Conservation (phyloP, 2,797 vertebrate species). For the Apodemus agrarius region DNA sequence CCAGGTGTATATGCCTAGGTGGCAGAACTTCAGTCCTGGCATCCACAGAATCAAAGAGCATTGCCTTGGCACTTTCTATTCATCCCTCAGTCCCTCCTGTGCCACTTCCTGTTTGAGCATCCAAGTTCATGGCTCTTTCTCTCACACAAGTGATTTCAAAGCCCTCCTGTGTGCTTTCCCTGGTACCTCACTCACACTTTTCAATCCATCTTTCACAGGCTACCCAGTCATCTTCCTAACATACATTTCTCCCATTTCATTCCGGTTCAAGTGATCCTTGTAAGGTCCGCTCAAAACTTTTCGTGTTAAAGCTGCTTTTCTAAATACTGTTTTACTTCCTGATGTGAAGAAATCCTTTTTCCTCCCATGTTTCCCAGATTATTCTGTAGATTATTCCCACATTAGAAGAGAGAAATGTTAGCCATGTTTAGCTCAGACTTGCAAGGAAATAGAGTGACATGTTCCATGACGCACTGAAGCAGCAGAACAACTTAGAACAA, state of each 20-base stretch:
- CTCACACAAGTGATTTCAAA: not conserved
- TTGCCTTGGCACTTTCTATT: not conserved
- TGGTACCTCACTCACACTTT: not conserved
- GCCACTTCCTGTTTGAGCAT: not conserved
- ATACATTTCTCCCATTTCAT: not conserved
- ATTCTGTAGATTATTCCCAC: not conserved
- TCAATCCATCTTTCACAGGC: not conserved
- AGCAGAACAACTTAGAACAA: not conserved
- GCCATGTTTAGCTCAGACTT: not conserved
- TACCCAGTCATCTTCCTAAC: not conserved
- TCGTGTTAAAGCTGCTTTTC: not conserved
- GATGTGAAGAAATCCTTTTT: not conserved
- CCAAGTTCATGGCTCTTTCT: not conserved
- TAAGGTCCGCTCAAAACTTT: not conserved
- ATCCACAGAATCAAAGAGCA: not conserved
- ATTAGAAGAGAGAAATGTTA: not conserved
- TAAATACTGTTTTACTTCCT: not conserved
- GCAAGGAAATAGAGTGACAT: not conserved
- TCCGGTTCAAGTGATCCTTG: not conserved
- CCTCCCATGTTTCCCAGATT: not conserved
- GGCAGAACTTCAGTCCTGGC: not conserved
- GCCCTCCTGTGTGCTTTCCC: not conserved
- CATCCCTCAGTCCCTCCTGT: not conserved
- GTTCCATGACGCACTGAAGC: not conserved
- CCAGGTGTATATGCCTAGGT: not conserved